Percentiles rank a stretch among this genome's conserved stretches.
These are phyloP conservation scores for Chamaea fasciata DNA, from an alignment of 2,113 vertebrate genomes.

Conservation along the genomic window DNA sequence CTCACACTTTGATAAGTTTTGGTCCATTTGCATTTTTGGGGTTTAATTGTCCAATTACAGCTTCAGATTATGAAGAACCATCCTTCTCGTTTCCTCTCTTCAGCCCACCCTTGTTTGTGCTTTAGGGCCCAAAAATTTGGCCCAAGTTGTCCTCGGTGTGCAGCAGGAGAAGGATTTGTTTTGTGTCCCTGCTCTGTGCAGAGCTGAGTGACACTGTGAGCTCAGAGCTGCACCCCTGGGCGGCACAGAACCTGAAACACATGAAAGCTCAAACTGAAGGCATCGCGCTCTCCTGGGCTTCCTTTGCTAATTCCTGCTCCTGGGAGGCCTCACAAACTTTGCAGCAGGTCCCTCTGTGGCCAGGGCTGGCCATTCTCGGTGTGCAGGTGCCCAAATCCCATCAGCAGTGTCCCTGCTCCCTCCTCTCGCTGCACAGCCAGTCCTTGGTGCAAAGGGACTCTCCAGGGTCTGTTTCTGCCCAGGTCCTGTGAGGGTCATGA, in stretches of 20 bases:
- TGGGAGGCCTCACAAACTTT: neutral
- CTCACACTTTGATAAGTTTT: no score
- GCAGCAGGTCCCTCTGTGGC: neutral
- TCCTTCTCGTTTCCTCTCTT: no score
- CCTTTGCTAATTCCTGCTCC: neutral
- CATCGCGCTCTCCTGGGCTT: neutral
- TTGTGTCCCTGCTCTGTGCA: no score
- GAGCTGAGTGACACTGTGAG: no score
- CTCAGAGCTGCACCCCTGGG: neutral
- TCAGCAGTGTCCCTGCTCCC: neutral
- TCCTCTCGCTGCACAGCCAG: accelerated
- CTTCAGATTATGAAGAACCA: no score
- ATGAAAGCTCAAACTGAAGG: neutral
- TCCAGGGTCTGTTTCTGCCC: neutral
- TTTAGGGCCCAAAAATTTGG: no score
- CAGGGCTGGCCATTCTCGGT: accelerated
- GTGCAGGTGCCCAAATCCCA: neutral
- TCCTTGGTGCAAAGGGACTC: neutral
- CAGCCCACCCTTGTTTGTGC: no score
- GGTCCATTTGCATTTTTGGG: no score
- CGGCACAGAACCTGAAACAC: neutral
- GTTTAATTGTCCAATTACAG: no score
- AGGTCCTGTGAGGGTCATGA: accelerated
- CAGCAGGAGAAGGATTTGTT: no score
- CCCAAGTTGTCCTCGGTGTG: no score